Base-by-base conservation (phyloP, 1,140 invertebrate genomes). In the Lutraria rhynchaena region DNA sequence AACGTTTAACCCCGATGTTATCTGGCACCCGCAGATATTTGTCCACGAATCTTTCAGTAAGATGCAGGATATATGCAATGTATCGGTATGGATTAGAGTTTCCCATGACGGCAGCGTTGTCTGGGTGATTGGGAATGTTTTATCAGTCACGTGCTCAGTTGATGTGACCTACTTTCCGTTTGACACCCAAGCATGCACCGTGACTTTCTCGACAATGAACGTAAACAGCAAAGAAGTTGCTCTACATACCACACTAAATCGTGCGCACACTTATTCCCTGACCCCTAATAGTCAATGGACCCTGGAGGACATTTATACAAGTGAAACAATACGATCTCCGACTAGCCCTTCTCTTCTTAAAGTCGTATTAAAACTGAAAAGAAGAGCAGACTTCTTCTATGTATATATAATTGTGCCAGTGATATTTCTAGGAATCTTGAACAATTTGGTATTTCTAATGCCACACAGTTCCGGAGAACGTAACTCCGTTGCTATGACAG, bases 381-480 rank as follows among this genome's bases (percentile, higher is more conserved):
- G 73, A 51, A 41, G 46, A 11, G 44, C 35, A 13, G 44, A 76
- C 17, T 91, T 90, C 84, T 94, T 93, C 87, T 90, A 93, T 53
- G 91, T 93, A 86, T 94, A 94, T 87, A 92, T 94, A 7, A 92
- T 94, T 41, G 87, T 94, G 46, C 94, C 94, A 4, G 94, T 94
- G 82, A 92, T 94, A 75, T 93, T 94, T 92, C 91, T 94, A 88
- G 93, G 93, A 0, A 89, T 90, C 19, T 87, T 94, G 13, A 94
- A 93, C 17, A 90, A 94, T 17, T 88, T 94, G 1, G 93, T 94
- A 19, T 94, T 94, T 89, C 93, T 92, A 82, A 88, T 94, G 58
- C 94, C 94, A 11, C 93, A 94, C 0, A 93, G 94, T 81, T 93
- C 92, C 17, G 94, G 94, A 1, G 94, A 94, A 85, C 93, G 94